Conservation (phyloP, 2,797 vertebrate species). For the Sylvia borin region DNA sequence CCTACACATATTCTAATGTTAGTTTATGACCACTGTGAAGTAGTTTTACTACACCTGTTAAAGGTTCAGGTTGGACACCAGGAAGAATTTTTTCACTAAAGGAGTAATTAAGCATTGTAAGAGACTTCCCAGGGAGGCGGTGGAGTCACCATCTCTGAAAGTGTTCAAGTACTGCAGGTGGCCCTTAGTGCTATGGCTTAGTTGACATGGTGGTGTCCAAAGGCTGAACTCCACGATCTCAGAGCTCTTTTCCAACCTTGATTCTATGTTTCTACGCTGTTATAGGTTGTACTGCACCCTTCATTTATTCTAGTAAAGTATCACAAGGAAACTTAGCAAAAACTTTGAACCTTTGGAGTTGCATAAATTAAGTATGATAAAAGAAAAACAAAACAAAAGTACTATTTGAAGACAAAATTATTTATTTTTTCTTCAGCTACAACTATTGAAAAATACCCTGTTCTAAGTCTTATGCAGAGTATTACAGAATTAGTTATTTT, state of each 20-base stretch:
- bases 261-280: not conserved
- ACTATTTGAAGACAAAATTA: not conserved
- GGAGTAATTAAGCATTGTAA: not conserved
- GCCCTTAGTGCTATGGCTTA: not conserved
- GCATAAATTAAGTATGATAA: not conserved
- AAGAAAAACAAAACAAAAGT: not conserved
- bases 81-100: not conserved
- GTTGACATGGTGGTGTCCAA: not conserved
- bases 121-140: not conserved
- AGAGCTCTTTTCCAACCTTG: not conserved
- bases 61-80: not conserved
- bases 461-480: not conserved
- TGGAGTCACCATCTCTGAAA: not conserved
- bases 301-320: not conserved
- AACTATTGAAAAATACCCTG: not conserved
- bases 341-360: not conserved
- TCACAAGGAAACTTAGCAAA: not conserved
- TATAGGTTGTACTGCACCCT: not conserved
- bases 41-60: not conserved
- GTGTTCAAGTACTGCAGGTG: rapidly evolving
- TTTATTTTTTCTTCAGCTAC: not conserved
- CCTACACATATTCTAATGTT: not conserved
- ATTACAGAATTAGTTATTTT: not conserved
- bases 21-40: not conserved
- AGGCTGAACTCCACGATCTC: not conserved